Conservation (phyloP, 2,113 vertebrate species). For the Sterrhoptilus dennistouni region DNA sequence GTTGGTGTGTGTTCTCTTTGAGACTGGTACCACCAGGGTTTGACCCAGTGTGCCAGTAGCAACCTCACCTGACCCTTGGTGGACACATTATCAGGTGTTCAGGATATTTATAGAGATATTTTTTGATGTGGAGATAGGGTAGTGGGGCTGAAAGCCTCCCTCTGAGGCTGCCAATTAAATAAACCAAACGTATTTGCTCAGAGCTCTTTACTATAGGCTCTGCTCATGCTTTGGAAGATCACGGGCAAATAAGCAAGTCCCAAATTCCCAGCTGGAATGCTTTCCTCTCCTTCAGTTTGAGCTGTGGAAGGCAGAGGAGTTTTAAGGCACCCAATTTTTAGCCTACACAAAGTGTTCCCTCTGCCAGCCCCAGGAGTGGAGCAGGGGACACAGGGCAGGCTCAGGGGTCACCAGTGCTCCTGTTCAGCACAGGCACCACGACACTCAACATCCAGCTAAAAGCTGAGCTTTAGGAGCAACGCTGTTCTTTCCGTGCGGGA, state of each 20-base stretch:
- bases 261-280: fast-evolving
- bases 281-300: background rate
- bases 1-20: fast-evolving
- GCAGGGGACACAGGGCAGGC: background rate
- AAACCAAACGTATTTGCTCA: background rate
- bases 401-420: background rate
- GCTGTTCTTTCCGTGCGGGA: background rate
- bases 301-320: background rate
- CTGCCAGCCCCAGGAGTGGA: background rate
- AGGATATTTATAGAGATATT: background rate
- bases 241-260: background rate
- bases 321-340: background rate
- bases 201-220: background rate
- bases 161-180: background rate
- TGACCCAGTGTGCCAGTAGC: fast-evolving
- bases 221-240: background rate
- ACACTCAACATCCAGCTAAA: background rate
- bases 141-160: background rate
- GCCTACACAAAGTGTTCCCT: fast-evolving
- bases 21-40: fast-evolving
- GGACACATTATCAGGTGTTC: background rate
- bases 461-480: background rate
- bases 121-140: background rate
- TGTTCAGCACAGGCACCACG: fast-evolving
- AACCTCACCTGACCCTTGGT: fast-evolving